phyloP scores from a whole-genome alignment of 1,140 invertebrate genomes.

The Colletes latitarsis region DNA sequence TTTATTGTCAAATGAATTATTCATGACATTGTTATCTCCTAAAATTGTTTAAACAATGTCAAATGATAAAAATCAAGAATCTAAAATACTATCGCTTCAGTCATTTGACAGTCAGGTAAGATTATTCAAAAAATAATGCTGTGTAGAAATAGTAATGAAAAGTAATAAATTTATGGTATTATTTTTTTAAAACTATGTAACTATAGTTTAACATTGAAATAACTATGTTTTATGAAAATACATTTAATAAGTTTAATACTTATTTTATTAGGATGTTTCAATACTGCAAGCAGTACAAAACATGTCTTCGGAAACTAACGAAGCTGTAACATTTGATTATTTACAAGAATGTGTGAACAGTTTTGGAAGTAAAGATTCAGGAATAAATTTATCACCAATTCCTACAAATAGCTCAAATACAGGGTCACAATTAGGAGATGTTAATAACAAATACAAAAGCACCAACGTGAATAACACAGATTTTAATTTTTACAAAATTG shows the following conservation, averaged over 20 bases:
- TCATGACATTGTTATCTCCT: not conserved
- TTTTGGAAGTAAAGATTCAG: conserved; percentile 33
- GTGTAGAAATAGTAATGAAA: no score
- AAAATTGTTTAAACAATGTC: conserved; percentile 16
- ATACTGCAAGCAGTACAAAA: conserved; percentile 28
- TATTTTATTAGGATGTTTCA: conserved; percentile 26
- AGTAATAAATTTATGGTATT: not conserved
- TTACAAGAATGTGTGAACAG: conserved; percentile 30
- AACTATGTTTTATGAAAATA: not conserved
- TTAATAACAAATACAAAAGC: conserved; percentile 21
- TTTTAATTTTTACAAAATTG: conserved; percentile 43
- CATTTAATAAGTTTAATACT: not conserved
- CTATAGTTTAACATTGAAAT: not conserved
- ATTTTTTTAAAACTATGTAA: not conserved
- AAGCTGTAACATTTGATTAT: conserved; percentile 28
- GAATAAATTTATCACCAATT: not conserved
- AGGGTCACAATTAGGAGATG: not conserved
- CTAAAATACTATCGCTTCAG: conserved; percentile 25
- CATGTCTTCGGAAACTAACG: not conserved
- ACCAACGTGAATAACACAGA: conserved; percentile 30
- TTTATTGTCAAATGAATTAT: not conserved
- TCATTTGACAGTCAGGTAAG: conserved; percentile 42
- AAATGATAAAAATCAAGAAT: not conserved
- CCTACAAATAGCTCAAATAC: not conserved
- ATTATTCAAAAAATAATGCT: not conserved